Evolutionary conservation across 92 coral and sea anemone genomes (phyloP).

Genomic region (Umimayanthus chanpuru): DNA sequence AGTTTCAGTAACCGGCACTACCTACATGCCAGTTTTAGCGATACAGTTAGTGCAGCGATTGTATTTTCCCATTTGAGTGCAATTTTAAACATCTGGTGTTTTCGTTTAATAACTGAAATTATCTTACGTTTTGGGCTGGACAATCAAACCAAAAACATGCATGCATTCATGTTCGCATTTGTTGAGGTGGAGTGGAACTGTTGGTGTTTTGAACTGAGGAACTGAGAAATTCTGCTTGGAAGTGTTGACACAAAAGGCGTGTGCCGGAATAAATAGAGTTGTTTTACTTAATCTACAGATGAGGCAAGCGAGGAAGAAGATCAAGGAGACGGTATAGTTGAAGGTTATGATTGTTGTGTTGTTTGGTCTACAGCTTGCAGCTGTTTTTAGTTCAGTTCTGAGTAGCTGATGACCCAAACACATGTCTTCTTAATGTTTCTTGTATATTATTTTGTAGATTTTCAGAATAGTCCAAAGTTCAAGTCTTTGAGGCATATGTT

Average conservation of each 20-base stretch:
- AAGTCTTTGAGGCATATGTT: conserved; percentile 35
- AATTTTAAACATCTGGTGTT: too few species aligned
- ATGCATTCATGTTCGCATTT: background rate
- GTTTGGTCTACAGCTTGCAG: background rate
- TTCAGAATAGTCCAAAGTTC: conserved; percentile 10
- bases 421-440: background rate
- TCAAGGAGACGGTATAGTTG: background rate
- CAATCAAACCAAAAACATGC: too few species aligned
- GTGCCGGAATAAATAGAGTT: background rate
- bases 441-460: background rate
- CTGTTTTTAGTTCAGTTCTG: background rate
- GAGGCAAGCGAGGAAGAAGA: background rate
- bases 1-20: too few species aligned
- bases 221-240: too few species aligned
- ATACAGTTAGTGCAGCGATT: too few species aligned
- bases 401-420: background rate
- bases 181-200: background rate
- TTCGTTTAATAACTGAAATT: too few species aligned
- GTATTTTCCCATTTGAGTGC: too few species aligned
- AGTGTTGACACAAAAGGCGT: background rate
- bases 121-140: too few species aligned
- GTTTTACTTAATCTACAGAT: background rate
- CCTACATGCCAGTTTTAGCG: too few species aligned
- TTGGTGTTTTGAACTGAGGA: background rate
- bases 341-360: background rate